Evolutionary conservation across 2,113 vertebrate genomes (phyloP).

Genomic region (Podarcis muralis): DNA sequence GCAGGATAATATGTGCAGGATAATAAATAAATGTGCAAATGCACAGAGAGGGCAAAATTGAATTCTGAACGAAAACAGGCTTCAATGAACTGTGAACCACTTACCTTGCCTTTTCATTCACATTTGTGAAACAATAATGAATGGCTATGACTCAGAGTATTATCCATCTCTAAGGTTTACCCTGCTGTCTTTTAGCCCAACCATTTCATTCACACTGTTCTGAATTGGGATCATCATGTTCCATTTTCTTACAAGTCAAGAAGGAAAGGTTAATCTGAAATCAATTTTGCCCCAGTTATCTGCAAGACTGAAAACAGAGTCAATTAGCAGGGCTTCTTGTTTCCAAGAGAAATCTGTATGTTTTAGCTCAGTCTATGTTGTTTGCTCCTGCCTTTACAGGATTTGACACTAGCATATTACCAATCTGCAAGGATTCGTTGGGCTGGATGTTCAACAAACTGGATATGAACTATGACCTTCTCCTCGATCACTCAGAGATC

Average conservation of each 20-base stretch:
- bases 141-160: background rate
- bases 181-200: background rate
- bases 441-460: conserved; percentile 99
- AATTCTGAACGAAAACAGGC: conserved; percentile 11
- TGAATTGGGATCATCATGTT: background rate
- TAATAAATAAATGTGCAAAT: background rate
- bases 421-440: conserved; percentile 96
- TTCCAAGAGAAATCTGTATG: rapidly evolving
- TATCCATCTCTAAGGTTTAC: background rate
- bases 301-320: background rate
- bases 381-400: conserved; percentile 66
- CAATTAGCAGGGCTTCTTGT: background rate
- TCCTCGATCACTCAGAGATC: conserved; percentile 94
- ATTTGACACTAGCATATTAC: conserved; percentile 97
- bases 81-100: background rate
- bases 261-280: conserved; percentile 14
- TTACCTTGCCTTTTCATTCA: background rate
- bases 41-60: background rate
- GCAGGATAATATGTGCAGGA: background rate
- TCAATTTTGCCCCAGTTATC: background rate
- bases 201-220: conserved; percentile 16
- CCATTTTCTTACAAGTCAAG: background rate
- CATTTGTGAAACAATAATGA: background rate
- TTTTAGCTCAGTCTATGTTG: background rate
- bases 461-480: conserved; percentile 97